Base-by-base conservation (phyloP, 23 tunicate genomes). In the Ciona savignyi region DNA sequence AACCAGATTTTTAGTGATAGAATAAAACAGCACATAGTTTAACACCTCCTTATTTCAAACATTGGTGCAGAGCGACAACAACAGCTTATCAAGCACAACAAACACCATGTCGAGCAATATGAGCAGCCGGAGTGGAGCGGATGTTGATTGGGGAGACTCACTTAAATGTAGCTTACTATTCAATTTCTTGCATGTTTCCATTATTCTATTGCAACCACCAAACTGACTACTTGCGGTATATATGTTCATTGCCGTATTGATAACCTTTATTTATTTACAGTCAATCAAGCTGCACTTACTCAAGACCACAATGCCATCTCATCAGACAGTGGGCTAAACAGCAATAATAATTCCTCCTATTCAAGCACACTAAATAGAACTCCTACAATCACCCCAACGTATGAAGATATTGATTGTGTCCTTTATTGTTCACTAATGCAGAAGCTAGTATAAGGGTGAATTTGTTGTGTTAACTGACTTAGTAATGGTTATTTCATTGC, bases 311-410 rank as follows among this genome's bases (percentile, higher is more conserved):
- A 28, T 30, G 69, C 74, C 29, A 56, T 78, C 21, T 80, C 84
- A 62, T 51, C 77, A 1, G 84, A 80, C 64, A 80, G 77, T 62
- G 84, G 84, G 0, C 51, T 80, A 29, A 80, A 80, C 63, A 80
- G 84, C 77, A 80, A 80, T 65, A 80, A 80, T 35, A 80, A 80
- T 67, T 80, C 84, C 3, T 80, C 82, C n/a, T n/a, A n/a, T n/a
- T n/a, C 80, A 0, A 80, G 77, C 84, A 80, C 84, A 1, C 24
- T 71, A 1, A 80, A 77, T 71, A 32, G 84, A 32, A 42, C 76
- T 23, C 71, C 77, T 27, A 71, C 75, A 35, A 71, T 70, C 27
- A 32, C 84, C 6, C 64, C 83, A 2, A 11, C n/a, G n/a, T n/a
- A n/a, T n/a, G n/a, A n/a, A n/a, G n/a, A n/a, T n/a, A n/a, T n/a